phyloP scores from a whole-genome alignment of 2,113 vertebrate species.

The Cyanoramphus novaezelandiae region DNA sequence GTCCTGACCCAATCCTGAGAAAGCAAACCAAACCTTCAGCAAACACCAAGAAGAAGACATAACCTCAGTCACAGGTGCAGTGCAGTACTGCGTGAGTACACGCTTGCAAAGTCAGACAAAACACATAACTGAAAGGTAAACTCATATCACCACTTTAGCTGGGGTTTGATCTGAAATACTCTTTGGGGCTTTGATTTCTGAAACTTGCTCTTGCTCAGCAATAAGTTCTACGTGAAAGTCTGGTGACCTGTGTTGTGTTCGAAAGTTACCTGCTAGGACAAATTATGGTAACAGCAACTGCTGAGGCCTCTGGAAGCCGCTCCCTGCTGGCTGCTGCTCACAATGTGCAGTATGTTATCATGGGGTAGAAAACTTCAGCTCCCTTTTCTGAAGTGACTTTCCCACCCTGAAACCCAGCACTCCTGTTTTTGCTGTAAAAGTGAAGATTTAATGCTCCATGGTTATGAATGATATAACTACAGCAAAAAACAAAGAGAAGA shows the following conservation, averaged over 20 bases:
- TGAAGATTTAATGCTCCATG: background rate
- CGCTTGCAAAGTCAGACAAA: background rate
- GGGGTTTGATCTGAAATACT: background rate
- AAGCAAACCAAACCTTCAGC: background rate
- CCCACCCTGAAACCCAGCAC: background rate
- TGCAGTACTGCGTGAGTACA: background rate
- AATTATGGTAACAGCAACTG: background rate
- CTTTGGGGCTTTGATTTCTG: background rate
- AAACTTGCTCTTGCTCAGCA: background rate
- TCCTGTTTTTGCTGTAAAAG: rapidly evolving
- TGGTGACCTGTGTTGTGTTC: background rate
- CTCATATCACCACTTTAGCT: background rate
- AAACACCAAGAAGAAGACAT: background rate
- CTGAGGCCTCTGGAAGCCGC: background rate
- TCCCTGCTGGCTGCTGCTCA: background rate
- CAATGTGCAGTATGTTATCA: rapidly evolving
- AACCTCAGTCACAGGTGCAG: background rate
- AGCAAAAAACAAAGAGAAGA: background rate
- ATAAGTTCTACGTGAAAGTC: background rate
- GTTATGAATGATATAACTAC: background rate
- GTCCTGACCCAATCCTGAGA: background rate
- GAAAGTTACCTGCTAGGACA: background rate
- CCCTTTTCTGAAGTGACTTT: background rate
- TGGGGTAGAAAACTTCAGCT: background rate
- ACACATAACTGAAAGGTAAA: background rate